Evolutionary conservation across 2,888 invertebrate genomes (phyloP).

Genomic region (Drosophila kuntzei): DNA sequence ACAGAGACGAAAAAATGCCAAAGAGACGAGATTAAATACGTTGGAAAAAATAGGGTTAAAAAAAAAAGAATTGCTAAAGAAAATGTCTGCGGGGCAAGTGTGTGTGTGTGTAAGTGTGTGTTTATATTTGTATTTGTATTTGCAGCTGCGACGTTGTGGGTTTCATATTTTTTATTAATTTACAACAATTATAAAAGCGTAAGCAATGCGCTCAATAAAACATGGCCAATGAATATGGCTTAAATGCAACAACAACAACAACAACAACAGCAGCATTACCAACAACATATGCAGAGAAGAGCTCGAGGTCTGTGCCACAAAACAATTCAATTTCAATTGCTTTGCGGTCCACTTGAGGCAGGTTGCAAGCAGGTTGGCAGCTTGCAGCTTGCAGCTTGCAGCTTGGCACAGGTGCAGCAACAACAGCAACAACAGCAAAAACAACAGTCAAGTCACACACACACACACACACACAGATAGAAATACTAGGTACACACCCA

Average conservation of each 20-base stretch:
- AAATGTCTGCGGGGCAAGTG: constrained; percentile 64
- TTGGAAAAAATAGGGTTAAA: constrained; percentile 59
- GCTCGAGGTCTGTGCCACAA: constrained; percentile 58
- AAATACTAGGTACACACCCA: constrained; percentile 32
- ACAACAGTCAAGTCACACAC: constrained; percentile 11
- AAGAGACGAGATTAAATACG: constrained; percentile 49
- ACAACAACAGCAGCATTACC: constrained; percentile 34
- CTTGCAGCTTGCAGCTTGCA: constrained; percentile 14
- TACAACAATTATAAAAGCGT: constrained; percentile 76
- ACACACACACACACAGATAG: constrained; percentile 35
- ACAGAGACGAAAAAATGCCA: constrained; percentile 45
- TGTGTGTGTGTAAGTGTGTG: constrained; percentile 3
- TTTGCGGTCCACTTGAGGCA: constrained; percentile 78
- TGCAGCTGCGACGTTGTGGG: constrained; percentile 29
- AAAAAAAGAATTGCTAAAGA: constrained; percentile 56
- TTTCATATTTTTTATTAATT: constrained; percentile 70
- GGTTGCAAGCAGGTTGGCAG: constrained; percentile 39
- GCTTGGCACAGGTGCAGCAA: constrained; percentile 63
- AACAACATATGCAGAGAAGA: constrained; percentile 35
- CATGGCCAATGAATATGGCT: constrained; percentile 58
- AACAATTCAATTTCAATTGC: constrained; percentile 80
- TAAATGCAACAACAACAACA: constrained; percentile 56
- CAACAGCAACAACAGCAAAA: no score
- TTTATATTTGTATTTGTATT: constrained; percentile 7
- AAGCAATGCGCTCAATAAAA: constrained; percentile 76